Conservation (phyloP, 2,888 invertebrate species). For the Scaptomyza caliginosa region DNA sequence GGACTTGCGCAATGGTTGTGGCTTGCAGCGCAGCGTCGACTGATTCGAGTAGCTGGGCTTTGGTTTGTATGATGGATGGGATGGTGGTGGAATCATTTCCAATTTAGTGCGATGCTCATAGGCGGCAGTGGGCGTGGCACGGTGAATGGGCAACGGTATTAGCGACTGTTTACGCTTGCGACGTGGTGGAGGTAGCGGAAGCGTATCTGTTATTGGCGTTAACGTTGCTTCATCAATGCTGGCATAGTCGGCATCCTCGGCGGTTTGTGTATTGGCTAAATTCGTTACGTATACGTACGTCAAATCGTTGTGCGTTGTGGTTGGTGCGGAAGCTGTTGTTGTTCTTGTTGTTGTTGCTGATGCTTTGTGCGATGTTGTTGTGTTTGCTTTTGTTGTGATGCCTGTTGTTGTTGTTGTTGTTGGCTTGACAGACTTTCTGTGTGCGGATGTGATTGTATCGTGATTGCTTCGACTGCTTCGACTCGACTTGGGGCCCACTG, state of each 20-base stretch:
- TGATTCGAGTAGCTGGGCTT: conserved; percentile 80
- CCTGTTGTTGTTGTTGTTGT: conserved; percentile 24
- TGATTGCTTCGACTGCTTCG: conserved; percentile 39
- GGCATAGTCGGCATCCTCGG: conserved; percentile 53
- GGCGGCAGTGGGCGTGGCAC: conserved; percentile 56
- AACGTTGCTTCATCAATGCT: conserved; percentile 61
- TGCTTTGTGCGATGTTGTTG: conserved; percentile 49
- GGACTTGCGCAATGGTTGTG: conserved; percentile 57
- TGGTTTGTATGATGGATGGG: conserved; percentile 36
- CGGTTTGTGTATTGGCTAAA: conserved; percentile 74
- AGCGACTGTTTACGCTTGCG: conserved; percentile 82
- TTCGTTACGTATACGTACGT: conserved; percentile 84
- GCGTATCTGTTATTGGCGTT: conserved; percentile 8
- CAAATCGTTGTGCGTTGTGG: conserved; percentile 74
- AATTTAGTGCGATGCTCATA: conserved; percentile 75
- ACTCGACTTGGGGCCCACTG: conserved; percentile 51
- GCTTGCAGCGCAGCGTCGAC: conserved; percentile 74
- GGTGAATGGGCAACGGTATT: conserved; percentile 72
- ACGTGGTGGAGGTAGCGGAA: conserved; percentile 79
- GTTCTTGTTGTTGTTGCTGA: conserved; percentile 35
- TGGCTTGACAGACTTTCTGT: conserved; percentile 46
- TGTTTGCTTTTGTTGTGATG: conserved; percentile 49
- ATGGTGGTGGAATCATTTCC: conserved; percentile 66
- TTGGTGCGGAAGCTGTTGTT: conserved; percentile 19
- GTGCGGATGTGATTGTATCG: conserved; percentile 49